These are phyloP conservation scores for Otis tarda DNA, from an alignment of 2,113 vertebrate species.

Conservation along the genomic window DNA sequence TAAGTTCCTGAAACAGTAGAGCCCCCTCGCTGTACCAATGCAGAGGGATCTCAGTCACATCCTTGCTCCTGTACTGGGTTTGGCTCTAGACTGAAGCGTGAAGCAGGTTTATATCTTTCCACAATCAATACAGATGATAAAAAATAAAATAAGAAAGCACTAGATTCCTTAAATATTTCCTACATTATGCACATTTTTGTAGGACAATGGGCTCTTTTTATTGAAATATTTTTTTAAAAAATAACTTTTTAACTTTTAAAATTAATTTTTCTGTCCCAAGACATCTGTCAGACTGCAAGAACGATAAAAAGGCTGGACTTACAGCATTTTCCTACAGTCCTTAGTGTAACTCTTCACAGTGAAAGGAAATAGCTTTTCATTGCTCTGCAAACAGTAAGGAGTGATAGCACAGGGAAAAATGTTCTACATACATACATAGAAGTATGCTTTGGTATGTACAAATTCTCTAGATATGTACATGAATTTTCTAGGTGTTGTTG, in stretches of 20 bases:
- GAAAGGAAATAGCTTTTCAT: background rate
- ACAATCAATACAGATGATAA: background rate
- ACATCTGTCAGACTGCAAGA: background rate
- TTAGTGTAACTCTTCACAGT: background rate
- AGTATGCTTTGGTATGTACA: background rate
- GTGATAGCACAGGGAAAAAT: background rate
- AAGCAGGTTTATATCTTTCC: background rate
- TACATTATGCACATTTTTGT: background rate
- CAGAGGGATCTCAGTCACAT: background rate
- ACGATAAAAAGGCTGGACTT: background rate
- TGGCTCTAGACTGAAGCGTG: background rate
- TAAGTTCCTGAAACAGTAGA: background rate
- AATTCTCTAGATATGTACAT: background rate
- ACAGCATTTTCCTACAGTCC: background rate
- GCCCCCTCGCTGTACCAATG: background rate
- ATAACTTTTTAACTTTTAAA: too few relatives aligned
- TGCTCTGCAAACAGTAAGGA: background rate
- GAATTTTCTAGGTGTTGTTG: background rate
- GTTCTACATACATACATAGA: background rate
- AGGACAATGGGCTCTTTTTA: background rate
- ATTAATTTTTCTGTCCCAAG: background rate
- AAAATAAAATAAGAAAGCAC: background rate
- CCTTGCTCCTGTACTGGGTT: background rate
- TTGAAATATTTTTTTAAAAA: background rate
- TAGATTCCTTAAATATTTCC: background rate